phyloP scores from a whole-genome alignment of 2,797 vertebrate species.

The Paramormyrops hopkinsi region DNA sequence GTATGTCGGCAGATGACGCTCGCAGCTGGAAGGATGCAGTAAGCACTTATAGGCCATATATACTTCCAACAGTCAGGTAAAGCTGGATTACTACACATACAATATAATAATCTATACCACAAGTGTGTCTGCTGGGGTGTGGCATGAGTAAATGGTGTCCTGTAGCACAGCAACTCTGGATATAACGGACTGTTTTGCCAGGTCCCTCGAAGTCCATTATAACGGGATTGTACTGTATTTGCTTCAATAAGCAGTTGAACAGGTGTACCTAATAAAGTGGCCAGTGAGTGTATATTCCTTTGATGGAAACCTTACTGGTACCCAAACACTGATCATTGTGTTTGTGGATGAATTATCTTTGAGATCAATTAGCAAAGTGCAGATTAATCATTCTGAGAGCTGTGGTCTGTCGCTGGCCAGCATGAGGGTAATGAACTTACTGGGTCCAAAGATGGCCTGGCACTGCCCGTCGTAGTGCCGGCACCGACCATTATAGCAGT shows the following conservation, averaged over 20 bases:
- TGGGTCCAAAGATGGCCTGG: slow-evolving; percentile 78
- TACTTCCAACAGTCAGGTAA: too few relatives aligned
- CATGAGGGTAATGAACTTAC: slow-evolving; percentile 56
- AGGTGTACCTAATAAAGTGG: not conserved
- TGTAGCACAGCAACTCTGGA: too few relatives aligned
- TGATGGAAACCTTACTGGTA: not conserved
- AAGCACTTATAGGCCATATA: too few relatives aligned
- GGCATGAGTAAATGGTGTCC: too few relatives aligned
- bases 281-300: not conserved
- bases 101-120: too few relatives aligned
- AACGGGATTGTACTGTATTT: too few relatives aligned
- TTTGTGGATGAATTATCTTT: not conserved
- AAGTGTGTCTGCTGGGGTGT: too few relatives aligned
- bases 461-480: slow-evolving; percentile 81
- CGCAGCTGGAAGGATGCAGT: too few relatives aligned
- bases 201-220: too few relatives aligned
- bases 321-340: not conserved
- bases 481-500: slow-evolving; percentile 86
- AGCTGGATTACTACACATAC: too few relatives aligned
- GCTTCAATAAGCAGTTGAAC: not conserved
- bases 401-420: not conserved
- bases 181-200: too few relatives aligned
- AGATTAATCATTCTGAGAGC: not conserved
- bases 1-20: too few relatives aligned
- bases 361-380: not conserved